Evolutionary conservation across 2,797 vertebrate species (phyloP), one percentile per base, ranked within the genome.

Genomic region (Neopelma chrysocephalum): DNA sequence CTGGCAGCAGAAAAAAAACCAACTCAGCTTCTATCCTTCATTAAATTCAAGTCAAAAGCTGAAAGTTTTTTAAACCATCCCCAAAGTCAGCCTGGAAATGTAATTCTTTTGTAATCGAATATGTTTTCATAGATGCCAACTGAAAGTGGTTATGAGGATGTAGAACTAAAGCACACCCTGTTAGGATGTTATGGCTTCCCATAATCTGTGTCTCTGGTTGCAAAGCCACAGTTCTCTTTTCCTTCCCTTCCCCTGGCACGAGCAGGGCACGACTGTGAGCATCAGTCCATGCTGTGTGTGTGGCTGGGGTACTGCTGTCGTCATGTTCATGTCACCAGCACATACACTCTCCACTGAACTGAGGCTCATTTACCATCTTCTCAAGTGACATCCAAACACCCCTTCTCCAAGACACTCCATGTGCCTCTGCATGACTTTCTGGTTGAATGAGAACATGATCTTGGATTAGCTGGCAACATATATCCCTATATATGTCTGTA

Each of bases 391-490:
- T 19, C 65, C 36, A 23, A 75, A 5, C 40, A 15, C 57, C 80
- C 13, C 82, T 34, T 70, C 58, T 71, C 25, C 1, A 23, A 54
- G 68, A 48, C 51, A 10, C 86, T 66, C 71, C 40, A 29, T 1
- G 0, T 81, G 85, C 36, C 87, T 65, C 47, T 92, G 94, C 94
- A 94, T 95, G 96, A 79, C 38, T 57, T 88, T 90, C 92, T 94
- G 93, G 73, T 92, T 84, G 87, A 92, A 88, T 81, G 92, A 84
- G 91, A 95, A 95, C 91, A 92, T 96, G 94, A 93, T 95, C 94
- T 95, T 95, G 94, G 95, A 71, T 90, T 85, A 85, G 56, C 90
- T 94, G 82, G 60, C 51, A 42, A 26, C 57, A 50, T 78, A 27
- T 51, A 34, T 56, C 57, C 72, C 70, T 60, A 1, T 89, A 25